These are phyloP conservation scores for Amblyjoppa fuscipennis DNA, from an alignment of 2,888 invertebrate genomes.

Conservation along the genomic window DNA sequence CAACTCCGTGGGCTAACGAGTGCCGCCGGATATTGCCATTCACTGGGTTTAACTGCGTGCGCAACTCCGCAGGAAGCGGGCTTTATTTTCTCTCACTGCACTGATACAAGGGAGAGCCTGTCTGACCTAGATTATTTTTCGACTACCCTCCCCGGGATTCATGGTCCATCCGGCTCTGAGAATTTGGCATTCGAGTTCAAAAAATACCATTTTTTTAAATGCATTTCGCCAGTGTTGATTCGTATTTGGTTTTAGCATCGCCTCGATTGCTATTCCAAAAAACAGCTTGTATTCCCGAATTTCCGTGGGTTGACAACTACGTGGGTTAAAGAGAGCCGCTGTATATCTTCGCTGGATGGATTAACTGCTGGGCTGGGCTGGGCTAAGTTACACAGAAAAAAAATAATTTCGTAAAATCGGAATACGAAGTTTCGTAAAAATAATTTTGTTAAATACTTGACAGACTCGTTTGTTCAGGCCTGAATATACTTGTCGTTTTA, in stretches of 20 bases:
- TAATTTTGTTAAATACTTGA: too few relatives aligned
- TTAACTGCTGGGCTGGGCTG: background rate
- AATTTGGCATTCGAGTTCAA: background rate
- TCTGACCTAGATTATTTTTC: constrained; percentile 46
- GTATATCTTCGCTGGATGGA: background rate
- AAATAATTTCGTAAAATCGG: too few relatives aligned
- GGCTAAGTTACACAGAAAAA: background rate
- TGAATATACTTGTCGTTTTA: too few relatives aligned
- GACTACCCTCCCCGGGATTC: background rate
- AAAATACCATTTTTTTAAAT: background rate
- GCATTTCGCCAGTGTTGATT: constrained; percentile 37
- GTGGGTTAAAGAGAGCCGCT: background rate
- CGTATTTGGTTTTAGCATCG: constrained; percentile 20
- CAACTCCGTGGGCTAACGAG: background rate
- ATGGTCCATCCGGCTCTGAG: background rate
- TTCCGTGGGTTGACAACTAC: background rate
- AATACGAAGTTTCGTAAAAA: too few relatives aligned
- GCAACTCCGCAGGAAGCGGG: background rate
- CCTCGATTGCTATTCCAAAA: background rate
- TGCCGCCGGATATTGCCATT: background rate
- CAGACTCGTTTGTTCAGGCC: too few relatives aligned
- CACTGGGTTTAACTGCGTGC: background rate
- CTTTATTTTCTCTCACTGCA: constrained; percentile 13
- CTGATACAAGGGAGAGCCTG: constrained; percentile 17
- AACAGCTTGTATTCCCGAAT: background rate